Evolutionary conservation across 2,113 vertebrate species (phyloP), one percentile per base, ranked within the genome.

Genomic region (Toxotes jaculatrix): DNA sequence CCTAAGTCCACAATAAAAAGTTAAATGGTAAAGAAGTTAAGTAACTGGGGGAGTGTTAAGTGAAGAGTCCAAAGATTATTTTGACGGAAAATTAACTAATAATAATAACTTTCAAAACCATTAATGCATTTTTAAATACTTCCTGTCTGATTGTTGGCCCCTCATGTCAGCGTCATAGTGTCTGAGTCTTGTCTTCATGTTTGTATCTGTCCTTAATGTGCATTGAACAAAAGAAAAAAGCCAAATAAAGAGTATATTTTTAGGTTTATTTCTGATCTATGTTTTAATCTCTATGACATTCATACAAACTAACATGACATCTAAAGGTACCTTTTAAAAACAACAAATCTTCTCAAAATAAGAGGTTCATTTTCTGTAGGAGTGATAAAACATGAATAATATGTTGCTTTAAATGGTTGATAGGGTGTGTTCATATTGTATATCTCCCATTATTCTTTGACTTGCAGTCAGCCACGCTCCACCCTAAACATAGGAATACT

Each of bases 351-450:
- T 68, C 73, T 68, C 57, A 87, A 89, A 89, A 74, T 77, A 87
- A 65, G 17, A 32, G 23, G 36, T 81, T 47, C 19, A 64, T 66
- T 83, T 64, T 76, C 42, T 47, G 60, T 21, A 70, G 42, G 42
- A 85, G 61, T 49, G 60, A 82, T 68, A 73, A 89, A 82, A 87
- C 80, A 82, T 85, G 80, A 88, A 87, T 86, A 86, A 80, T 76
- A 77, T 69, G 76, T 70, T 70, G 73, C 51, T 77, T 84, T 69
- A 43, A 77, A 69, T 79, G 65, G 49, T 64, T 75, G 40, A 72
- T 61, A 64, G 21, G 51, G 51, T 76, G 60, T 57, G 53, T 82
- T 64, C n/a, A 75, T 78, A 60, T 53, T 59, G n/a, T 68, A 1
- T 56, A 31, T 56, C 63, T 70, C 42, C 23, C 12, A 57, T 43